Base-by-base conservation (phyloP, 1,140 invertebrate genomes). In the Bombus confusus region DNA sequence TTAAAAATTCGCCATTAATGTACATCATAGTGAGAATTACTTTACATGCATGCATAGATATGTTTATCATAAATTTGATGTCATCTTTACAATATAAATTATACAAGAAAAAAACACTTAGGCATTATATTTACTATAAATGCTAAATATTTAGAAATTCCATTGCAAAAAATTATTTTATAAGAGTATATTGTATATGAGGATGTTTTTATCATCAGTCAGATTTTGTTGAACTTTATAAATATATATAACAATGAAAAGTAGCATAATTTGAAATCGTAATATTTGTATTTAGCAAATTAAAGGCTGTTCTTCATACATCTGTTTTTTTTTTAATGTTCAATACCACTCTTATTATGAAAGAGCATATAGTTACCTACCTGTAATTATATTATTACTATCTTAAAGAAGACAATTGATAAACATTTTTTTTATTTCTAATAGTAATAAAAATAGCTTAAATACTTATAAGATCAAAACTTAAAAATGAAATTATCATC, bases 331-430 rank as follows among this genome's bases (percentile, higher is more conserved):
- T 59, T 39, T 31, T 64, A 76, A 52, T 37, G 68, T 73, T 68
- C n/a, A 76, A 62, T n/a, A 52, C 31, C 13, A 39, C 52, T 81
- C 39, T 62, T 80, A 76, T 78, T 85, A 69, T 71, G 68, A 82
- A 85, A 76, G 78, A 83, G 28, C 68, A 87, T 90, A 72, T 83
- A 87, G 37, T 77, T 87, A 90, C 89, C 89, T 90, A 90, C 89
- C 89, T 90, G 88, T 59, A 68, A 57, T 57, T n/a, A 72, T 66
- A 66, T 78, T 34, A 78, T 75, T 77, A 72, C 34, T 72, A 66
- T 43, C n/a, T 43, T 75, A 80, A 87, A 34, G 18, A 15, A n/a
- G 78, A 83, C n/a, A 43, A 47, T 59, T 52, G 18, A 68, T 39
- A 52, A 80, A 79, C 25, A 79, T 66, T 66, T 75, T 78, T 52